Percentiles rank a stretch among this genome's conserved stretches.
These are phyloP conservation scores for Climacteris rufus DNA, from an alignment of 2,113 vertebrate species.

Conservation along the genomic window DNA sequence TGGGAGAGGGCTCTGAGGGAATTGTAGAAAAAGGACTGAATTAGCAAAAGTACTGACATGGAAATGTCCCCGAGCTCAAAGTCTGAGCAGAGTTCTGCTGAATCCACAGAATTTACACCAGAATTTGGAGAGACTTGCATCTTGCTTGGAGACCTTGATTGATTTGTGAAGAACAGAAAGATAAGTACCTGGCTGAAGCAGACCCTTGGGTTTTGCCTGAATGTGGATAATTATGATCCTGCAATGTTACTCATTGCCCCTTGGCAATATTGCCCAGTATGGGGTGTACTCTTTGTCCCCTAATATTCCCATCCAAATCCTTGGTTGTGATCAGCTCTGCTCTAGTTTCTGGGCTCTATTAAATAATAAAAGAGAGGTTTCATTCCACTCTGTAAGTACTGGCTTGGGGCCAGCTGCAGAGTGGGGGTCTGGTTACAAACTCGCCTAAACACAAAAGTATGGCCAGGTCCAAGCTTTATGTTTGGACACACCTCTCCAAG, in stretches of 20 bases:
- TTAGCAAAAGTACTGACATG: not conserved
- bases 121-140: not conserved
- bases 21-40: not conserved
- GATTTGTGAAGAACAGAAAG: not conserved
- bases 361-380: conserved; percentile 29
- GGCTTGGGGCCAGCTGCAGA: not conserved
- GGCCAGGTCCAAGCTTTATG: conserved; percentile 11
- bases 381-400: conserved; percentile 20
- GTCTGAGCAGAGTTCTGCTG: not conserved
- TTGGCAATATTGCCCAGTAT: not conserved
- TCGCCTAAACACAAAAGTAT: not conserved
- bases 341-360: not conserved
- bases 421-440: not conserved
- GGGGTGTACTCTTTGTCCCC: not conserved
- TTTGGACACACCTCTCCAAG: not conserved
- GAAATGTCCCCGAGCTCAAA: not conserved
- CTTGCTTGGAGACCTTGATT: not conserved
- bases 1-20: not conserved
- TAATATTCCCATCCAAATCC: not conserved
- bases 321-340: not conserved
- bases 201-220: not conserved
- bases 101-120: not conserved
- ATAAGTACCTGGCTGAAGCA: not conserved
- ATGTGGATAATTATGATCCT: not conserved
- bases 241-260: not conserved